Evolutionary conservation across 2,888 invertebrate species (phyloP).

Genomic region (Trimorus sp.): DNA sequence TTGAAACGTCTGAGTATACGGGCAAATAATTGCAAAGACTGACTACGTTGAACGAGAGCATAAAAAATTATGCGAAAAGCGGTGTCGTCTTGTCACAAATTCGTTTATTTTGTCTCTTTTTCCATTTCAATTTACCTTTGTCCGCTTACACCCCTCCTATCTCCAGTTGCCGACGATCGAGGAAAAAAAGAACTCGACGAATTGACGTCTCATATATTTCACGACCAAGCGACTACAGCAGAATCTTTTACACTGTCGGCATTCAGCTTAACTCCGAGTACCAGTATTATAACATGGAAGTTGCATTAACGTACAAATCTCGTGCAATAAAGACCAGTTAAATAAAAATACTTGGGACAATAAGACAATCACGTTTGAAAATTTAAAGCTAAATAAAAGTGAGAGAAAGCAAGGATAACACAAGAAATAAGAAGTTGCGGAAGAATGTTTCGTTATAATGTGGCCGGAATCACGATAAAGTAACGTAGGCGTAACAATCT

Average conservation of each 20-base stretch:
- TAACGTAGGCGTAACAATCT: too few species aligned
- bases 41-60: constrained; percentile 31
- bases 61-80: constrained; percentile 48
- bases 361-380: constrained; percentile 10
- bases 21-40: constrained; percentile 54
- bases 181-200: constrained; percentile 29
- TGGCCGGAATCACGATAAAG: too few species aligned
- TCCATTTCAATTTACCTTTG: constrained; percentile 25
- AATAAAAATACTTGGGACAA: constrained; percentile 29
- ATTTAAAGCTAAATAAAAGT: too few species aligned
- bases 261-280: constrained; percentile 32
- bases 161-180: constrained; percentile 14
- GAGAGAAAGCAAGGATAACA: too few species aligned
- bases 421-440: too few species aligned
- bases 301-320: constrained; percentile 43
- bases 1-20: constrained; percentile 57
- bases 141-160: not conserved
- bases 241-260: constrained; percentile 39
- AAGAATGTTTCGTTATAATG: too few species aligned
- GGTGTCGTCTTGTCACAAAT: constrained; percentile 42
- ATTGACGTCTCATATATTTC: constrained; percentile 33
- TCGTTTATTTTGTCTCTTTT: constrained; percentile 33
- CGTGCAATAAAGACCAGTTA: constrained; percentile 19
- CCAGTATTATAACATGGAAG: constrained; percentile 38
- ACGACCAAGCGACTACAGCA: constrained; percentile 15